Evolutionary conservation across 1,140 invertebrate species (phyloP), one percentile per base, ranked within the genome.

Genomic region (Formica exsecta): DNA sequence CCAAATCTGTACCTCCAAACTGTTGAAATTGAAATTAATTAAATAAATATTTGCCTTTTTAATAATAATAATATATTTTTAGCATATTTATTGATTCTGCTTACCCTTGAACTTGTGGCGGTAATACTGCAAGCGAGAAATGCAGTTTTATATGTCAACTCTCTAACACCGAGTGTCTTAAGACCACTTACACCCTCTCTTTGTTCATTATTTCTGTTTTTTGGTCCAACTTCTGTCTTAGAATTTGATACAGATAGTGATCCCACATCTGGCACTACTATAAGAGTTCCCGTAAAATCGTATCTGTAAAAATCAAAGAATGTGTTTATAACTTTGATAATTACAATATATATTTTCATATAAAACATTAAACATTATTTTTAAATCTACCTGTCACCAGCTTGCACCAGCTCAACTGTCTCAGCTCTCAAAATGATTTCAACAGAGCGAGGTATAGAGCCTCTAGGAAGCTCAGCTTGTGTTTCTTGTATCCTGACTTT

Each of bases 401-500:
- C 98, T 96, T 99, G 99, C 11, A 99, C 98, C 61, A 97, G 97
- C 95, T 99, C 99, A 1, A 99, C 99, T 91, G 97, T 97, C 95
- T 99, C 99, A 8, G 98, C 98, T 92, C 99, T 96, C n/a, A 99
- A 95, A 90, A 99, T 98, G 38, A 99, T 96, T 95, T 99, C 99
- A 41, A 99, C 96, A 88, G 98, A 99, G 62, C 99, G 96, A 0
- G 99, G 99, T 91, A 99, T 99, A 92, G 98, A 98, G 36, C 99
- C 99, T 87, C 99, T 95, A 1, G 99, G 99, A 32, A 99, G 95
- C 95, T 99, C 99, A 16, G 98, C 97, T 95, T 99, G 99, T 1
- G 98, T 99, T 96, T 99, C 99, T 95, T 99, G 99, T 89, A 99
- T 98, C 87, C 99, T 96, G 7, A 99, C 97, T 96, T 99, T 99